Evolutionary conservation across 2,888 invertebrate genomes (phyloP).

Genomic region (Drosophila neutralis): DNA sequence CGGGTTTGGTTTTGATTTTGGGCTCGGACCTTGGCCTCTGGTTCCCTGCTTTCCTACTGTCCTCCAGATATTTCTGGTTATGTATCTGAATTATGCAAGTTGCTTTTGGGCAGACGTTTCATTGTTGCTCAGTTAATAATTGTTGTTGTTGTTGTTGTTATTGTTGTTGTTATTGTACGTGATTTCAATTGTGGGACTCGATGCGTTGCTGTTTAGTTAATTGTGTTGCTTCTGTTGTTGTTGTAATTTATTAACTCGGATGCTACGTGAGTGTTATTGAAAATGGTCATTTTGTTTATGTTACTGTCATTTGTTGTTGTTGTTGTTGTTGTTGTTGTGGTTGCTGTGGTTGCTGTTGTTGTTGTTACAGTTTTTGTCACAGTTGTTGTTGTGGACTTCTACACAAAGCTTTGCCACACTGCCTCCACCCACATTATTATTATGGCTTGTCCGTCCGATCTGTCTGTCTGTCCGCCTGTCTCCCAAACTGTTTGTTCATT

Average conservation of each 20-base stretch:
- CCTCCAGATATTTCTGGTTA: conserved; percentile 13
- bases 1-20: not conserved
- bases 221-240: conserved; percentile 29
- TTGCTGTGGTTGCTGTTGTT: conserved; percentile 19
- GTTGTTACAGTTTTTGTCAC: conserved; percentile 12
- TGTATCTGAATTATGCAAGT: conserved; percentile 36
- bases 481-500: conserved; percentile 30
- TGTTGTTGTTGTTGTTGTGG: conserved; percentile 3
- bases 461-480: not conserved
- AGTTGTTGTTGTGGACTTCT: conserved; percentile 26
- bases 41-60: conserved; percentile 29
- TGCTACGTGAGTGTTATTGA: conserved; percentile 78
- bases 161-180: conserved; percentile 45
- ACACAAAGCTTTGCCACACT: conserved; percentile 16
- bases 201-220: conserved; percentile 17
- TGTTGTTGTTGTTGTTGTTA: conserved; percentile 21
- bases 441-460: conserved; percentile 12
- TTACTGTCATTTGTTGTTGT: conserved; percentile 40
- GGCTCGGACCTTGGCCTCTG: conserved; percentile 21
- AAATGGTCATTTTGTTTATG: conserved; percentile 70
- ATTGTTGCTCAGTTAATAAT: conserved; percentile 60
- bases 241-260: conserved; percentile 75
- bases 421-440: conserved; percentile 58
- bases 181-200: conserved; percentile 50
- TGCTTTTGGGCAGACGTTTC: conserved; percentile 34